These are phyloP conservation scores for Aporrectodea caliginosa DNA, from an alignment of 1,140 invertebrate genomes.

Conservation along the genomic window DNA sequence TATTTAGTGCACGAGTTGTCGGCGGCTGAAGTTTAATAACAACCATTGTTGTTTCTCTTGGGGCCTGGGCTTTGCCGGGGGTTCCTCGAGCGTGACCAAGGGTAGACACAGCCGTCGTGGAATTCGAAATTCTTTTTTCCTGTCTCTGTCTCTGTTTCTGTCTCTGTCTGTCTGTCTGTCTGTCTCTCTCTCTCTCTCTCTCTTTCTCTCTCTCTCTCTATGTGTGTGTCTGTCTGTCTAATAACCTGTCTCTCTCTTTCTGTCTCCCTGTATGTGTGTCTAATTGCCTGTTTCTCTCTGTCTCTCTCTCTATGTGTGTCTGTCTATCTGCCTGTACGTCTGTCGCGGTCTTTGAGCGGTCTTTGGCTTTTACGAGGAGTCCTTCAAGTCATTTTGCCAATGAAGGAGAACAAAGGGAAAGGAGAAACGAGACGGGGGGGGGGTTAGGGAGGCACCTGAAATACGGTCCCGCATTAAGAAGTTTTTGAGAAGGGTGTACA, in stretches of 20 bases:
- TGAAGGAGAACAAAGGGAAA: neutral
- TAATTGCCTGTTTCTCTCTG: too few species aligned
- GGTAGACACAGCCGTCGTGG: too few species aligned
- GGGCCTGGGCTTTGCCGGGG: neutral
- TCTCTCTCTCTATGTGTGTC: too few species aligned
- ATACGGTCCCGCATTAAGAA: too few species aligned
- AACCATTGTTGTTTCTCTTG: neutral
- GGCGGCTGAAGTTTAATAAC: neutral
- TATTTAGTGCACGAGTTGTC: neutral
- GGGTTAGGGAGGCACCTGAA: too few species aligned
- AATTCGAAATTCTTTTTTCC: neutral
- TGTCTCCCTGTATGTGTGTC: too few species aligned
- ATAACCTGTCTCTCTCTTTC: too few species aligned
- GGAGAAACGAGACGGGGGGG: neutral
- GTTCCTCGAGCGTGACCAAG: neutral
- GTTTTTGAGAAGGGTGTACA: too few species aligned
- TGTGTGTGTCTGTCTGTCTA: neutral
- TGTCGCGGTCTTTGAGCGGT: too few species aligned
- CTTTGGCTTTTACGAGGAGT: too few species aligned
- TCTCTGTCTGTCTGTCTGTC: neutral
- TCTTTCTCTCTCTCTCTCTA: neutral
- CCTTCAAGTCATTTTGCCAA: neutral
- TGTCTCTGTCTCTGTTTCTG: neutral
- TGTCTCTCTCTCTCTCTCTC: too few species aligned
- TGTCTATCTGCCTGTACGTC: too few species aligned